Evolutionary conservation across 2,113 vertebrate species (phyloP).

Genomic region (Tragelaphus strepsiceros): DNA sequence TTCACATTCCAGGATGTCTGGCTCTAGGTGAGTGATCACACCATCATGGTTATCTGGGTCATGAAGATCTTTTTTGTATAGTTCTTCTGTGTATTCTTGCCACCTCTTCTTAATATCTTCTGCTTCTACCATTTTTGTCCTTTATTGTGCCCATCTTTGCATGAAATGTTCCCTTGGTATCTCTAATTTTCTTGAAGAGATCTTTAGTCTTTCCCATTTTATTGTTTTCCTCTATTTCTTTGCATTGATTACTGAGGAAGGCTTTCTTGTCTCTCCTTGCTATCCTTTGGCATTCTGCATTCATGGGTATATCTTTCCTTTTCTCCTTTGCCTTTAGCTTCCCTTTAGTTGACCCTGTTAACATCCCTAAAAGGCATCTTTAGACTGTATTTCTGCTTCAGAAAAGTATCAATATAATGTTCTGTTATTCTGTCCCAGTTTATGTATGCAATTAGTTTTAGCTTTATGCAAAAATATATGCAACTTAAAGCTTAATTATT

Average conservation of each 20-base stretch:
- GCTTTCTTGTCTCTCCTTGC: background rate
- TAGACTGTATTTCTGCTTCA: background rate
- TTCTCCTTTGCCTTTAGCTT: background rate
- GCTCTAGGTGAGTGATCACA: background rate
- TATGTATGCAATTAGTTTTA: background rate
- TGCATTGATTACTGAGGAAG: background rate
- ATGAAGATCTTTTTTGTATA: background rate
- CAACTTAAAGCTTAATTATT: background rate
- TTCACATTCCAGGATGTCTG: background rate
- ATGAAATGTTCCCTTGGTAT: background rate
- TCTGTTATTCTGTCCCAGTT: background rate
- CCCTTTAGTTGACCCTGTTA: background rate
- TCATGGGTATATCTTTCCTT: background rate
- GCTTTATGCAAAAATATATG: background rate
- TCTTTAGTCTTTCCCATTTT: background rate
- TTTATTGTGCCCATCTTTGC: background rate
- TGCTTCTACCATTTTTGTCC: background rate
- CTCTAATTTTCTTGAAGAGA: background rate
- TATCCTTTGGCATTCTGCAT: background rate
- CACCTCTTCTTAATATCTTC: background rate
- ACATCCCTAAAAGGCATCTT: background rate
- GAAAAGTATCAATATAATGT: background rate
- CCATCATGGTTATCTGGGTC: background rate
- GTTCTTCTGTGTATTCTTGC: background rate
- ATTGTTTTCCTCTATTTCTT: background rate